Evolutionary conservation across 2,888 invertebrate species (phyloP).

Genomic region (Nomada ferruginata): DNA sequence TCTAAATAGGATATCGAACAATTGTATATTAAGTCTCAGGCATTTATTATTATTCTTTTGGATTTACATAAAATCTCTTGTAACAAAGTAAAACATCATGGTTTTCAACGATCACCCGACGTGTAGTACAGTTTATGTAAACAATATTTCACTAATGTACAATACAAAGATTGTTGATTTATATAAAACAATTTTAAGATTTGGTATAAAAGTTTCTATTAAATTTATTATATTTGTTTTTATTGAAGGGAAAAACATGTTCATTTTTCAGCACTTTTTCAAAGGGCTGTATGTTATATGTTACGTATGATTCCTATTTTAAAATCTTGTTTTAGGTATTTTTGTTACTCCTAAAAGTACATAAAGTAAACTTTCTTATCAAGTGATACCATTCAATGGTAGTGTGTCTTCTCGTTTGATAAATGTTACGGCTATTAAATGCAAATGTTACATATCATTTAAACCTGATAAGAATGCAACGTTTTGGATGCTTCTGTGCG

Average conservation of each 20-base stretch:
- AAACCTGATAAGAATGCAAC: conserved; percentile 46
- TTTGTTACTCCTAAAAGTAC: conserved; percentile 7
- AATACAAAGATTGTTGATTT: conserved; percentile 53
- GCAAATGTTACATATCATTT: conserved; percentile 45
- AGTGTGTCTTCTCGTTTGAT: background rate
- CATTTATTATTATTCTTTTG: conserved; percentile 55
- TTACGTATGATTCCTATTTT: conserved; percentile 5
- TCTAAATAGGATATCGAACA: conserved; percentile 34
- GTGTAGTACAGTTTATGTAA: conserved; percentile 49
- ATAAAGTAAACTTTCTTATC: conserved; percentile 10
- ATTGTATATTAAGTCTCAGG: conserved; percentile 56
- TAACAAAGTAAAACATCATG: conserved; percentile 52
- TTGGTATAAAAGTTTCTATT: conserved; percentile 47
- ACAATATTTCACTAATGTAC: conserved; percentile 50
- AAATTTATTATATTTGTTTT: conserved; percentile 32
- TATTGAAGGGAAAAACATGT: conserved; percentile 21
- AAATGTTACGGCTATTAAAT: conserved; percentile 33
- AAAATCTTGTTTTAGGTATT: background rate
- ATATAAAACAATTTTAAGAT: conserved; percentile 50
- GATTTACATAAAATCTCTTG: conserved; percentile 55
- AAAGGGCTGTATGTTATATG: conserved; percentile 26
- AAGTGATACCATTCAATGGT: background rate
- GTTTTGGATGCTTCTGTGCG: conserved; percentile 23
- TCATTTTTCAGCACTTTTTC: conserved; percentile 33
- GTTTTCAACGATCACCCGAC: conserved; percentile 28